phyloP scores from a whole-genome alignment of 2,797 vertebrate species.

The Amphiprion clarkii region DNA sequence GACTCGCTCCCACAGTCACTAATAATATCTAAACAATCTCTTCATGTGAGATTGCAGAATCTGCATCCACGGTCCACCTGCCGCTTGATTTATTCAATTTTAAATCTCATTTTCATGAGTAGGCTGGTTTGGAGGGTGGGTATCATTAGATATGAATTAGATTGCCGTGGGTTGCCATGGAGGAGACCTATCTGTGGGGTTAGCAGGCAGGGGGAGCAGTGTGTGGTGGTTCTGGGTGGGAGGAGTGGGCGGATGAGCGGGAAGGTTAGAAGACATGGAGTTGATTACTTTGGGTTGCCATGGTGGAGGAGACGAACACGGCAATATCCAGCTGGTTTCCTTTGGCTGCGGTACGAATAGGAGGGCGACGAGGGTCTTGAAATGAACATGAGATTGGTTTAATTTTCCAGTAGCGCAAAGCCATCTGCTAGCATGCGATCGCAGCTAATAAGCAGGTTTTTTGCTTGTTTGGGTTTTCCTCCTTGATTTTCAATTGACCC shows the following conservation, averaged over 20 bases:
- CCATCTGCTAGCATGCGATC: constrained; percentile 55
- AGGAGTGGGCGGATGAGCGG: constrained; percentile 71
- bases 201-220: constrained; percentile 63
- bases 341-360: constrained; percentile 52
- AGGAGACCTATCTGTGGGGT: constrained; percentile 66
- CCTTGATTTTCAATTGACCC: constrained; percentile 66
- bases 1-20: no score
- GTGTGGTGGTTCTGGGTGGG: constrained; percentile 65
- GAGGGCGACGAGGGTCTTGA: constrained; percentile 56
- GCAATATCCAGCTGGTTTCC: constrained; percentile 69
- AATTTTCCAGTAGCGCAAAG: constrained; percentile 53
- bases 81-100: constrained; percentile 64
- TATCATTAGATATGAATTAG: constrained; percentile 78
- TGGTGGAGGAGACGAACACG: constrained; percentile 68
- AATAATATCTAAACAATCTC: constrained; percentile 23
- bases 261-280: constrained; percentile 76
- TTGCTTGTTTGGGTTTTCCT: constrained; percentile 50
- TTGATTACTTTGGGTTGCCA: constrained; percentile 84
- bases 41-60: constrained; percentile 11
- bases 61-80: constrained; percentile 51
- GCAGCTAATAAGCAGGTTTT: constrained; percentile 38
- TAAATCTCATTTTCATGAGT: constrained; percentile 67
- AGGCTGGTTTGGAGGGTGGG: constrained; percentile 50
- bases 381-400: constrained; percentile 67
- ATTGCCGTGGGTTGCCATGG: constrained; percentile 73